Conservation (phyloP, 2,113 vertebrate genomes). For the Lynx canadensis region DNA sequence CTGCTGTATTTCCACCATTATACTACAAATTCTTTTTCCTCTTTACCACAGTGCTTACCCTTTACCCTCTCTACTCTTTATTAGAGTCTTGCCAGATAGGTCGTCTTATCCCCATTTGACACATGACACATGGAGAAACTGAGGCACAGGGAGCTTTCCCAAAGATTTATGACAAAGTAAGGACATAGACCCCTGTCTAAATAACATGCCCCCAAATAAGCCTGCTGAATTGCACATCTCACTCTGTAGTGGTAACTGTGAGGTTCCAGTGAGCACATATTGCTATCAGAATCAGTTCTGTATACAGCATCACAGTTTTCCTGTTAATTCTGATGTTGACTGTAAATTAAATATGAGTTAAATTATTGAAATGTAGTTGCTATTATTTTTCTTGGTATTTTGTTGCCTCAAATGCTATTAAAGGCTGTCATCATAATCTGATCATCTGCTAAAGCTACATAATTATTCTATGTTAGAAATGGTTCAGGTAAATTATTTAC, state of each 20-base stretch:
- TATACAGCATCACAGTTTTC: not conserved
- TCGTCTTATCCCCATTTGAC: not conserved
- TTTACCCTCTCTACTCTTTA: not conserved
- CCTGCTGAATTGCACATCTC: not conserved
- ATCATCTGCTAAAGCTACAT: not conserved
- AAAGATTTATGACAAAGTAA: not conserved
- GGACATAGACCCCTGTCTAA: not conserved
- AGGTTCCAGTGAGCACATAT: not conserved
- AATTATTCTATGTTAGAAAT: not conserved
- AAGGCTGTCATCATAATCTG: not conserved
- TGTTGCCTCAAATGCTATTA: slow-evolving; percentile 14
- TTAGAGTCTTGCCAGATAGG: not conserved
- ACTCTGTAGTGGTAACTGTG: not conserved
- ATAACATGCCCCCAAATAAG: not conserved
- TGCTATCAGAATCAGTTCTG: not conserved
- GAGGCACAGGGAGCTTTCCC: not conserved
- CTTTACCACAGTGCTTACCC: not conserved
- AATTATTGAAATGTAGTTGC: not conserved
- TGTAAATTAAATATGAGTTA: not conserved
- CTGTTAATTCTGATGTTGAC: not conserved
- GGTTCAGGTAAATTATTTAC: not conserved
- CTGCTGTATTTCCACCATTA: not conserved
- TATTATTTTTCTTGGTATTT: not conserved
- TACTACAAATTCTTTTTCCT: not conserved
- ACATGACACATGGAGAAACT: not conserved